Base-by-base conservation (phyloP, 2,888 invertebrate species). In the Eilema sororculum region DNA sequence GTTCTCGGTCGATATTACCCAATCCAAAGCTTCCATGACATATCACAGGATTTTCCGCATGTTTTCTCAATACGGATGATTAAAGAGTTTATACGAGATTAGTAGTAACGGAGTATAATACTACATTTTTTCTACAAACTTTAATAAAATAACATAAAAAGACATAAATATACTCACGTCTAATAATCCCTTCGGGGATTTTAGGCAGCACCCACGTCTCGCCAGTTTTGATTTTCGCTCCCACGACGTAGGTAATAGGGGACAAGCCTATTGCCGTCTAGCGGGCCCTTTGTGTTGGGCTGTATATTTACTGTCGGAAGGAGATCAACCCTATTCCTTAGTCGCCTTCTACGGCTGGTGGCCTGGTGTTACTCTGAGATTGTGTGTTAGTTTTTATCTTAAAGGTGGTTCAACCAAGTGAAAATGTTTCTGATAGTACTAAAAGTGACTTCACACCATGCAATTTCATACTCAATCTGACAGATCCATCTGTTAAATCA, bases 1-100 rank as follows among this genome's bases (percentile, higher is more conserved):
- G 57, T 12, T 37, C 33, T 37, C 8, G 28, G 8, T 8, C 59
- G 59, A 9, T 30, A 30, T 30, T 16, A 30, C 16, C n/a, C n/a
- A 33, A 63, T 22, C 41, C 60, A 60, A 65, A 8, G 57, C 24
- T 61, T 56, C 41, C 60, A 56, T 60, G 37, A 60, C 57, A 67
- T 41, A 22, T 58, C 58, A 65, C 61, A 28, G 62, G 56, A 28
- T 10, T 52, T 63, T 58, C 28, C 13, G n/a, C 52, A 60, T 60
- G 46, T 60, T 67, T 41, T 16, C 41, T 30, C 10, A 37, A 20
- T 28, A 12, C 12, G 3, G 25, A 30, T 46, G 33, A 30, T 41
- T 60, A 10, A 20, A 9, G 13, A 68, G 4, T 12, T 60, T 59
- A 28, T 25, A 46, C 20, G 6, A 46, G 46, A 46, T 5, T 46